Conservation (phyloP, 2,113 vertebrate genomes). For the Actenoides lindsayi region DNA sequence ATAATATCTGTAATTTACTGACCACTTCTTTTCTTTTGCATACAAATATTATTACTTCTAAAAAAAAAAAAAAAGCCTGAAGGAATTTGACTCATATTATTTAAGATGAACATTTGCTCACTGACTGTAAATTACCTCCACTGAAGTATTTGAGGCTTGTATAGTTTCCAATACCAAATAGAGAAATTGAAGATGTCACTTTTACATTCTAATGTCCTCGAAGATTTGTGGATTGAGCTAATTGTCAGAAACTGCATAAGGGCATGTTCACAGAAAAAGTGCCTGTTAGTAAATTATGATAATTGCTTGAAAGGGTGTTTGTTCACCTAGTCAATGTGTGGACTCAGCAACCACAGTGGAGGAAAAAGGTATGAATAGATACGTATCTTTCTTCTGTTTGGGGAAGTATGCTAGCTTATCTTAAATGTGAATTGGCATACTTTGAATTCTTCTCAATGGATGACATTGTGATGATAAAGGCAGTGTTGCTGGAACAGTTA, state of each 20-base stretch:
- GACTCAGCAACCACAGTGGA: not conserved
- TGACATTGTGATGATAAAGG: not conserved
- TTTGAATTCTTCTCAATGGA: constrained; percentile 36
- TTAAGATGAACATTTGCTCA: constrained; percentile 42
- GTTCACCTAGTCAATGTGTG: not conserved
- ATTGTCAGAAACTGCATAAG: not conserved
- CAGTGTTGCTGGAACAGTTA: not conserved
- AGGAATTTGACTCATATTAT: constrained; percentile 47
- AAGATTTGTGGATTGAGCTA: not conserved
- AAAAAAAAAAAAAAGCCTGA: constrained; percentile 54
- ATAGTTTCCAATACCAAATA: constrained; percentile 6
- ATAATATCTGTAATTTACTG: constrained; percentile 49
- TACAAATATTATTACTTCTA: constrained; percentile 51
- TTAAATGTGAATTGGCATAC: constrained; percentile 15
- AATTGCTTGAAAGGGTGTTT: not conserved
- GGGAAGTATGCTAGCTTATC: constrained; percentile 42
- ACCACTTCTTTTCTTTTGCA: constrained; percentile 46
- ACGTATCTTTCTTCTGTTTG: constrained; percentile 16
- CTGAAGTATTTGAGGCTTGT: constrained; percentile 42
- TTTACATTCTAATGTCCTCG: not conserved
- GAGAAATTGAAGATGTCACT: not conserved
- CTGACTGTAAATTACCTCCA: constrained; percentile 26
- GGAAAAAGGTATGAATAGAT: not conserved
- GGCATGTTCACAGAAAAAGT: not conserved
- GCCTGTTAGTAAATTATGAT: not conserved